Base-by-base conservation (phyloP, 1,140 invertebrate species). In the Lordiphosa stackelbergi region DNA sequence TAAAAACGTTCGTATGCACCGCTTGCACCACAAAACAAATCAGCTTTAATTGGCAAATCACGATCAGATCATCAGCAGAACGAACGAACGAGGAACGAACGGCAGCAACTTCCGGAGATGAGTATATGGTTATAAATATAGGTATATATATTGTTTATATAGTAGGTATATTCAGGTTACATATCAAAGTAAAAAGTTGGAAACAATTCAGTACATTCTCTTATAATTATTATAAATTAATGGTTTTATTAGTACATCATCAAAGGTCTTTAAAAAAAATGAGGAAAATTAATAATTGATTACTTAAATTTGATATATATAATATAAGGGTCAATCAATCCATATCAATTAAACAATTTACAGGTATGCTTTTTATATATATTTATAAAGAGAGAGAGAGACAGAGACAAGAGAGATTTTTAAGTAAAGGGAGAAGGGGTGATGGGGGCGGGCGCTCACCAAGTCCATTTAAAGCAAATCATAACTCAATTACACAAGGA, bases 1-100 rank as follows among this genome's bases (percentile, higher is more conserved):
- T 69, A 73, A 74, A 83, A 81, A 83, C 71, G 68, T 83, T 81
- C 77, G 63, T 52, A 79, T 69, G 66, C 24, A 28, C 69, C 72
- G 77, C 72, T 83, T 83, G 77, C 77, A 83, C 77, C 77, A 83
- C 73, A 83, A 69, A 83, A 83, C 77, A 83, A 83, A 83, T 83
- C 69, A 81, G 62, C 71, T 66, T 53, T 71, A 69, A 81, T 81
- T 69, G 77, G 75, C 77, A 81, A 77, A 73, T 81, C 77, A 81
- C 77, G 78, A 83, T 83, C 77, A 83, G 83, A 77, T 83, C 69
- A 81, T 69, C 68, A 70, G 66, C 68, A 81, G 31, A 56, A 37
- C 54, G 69, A 79, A 57, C 54, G 75, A 79, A 75, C 58, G 75
- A 81, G 66, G 72, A 69, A 74, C 57, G 66, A 74, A 69, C 53